These are phyloP conservation scores for Pseudomugil tenellus DNA, from an alignment of 2,797 vertebrate species.

Conservation along the genomic window DNA sequence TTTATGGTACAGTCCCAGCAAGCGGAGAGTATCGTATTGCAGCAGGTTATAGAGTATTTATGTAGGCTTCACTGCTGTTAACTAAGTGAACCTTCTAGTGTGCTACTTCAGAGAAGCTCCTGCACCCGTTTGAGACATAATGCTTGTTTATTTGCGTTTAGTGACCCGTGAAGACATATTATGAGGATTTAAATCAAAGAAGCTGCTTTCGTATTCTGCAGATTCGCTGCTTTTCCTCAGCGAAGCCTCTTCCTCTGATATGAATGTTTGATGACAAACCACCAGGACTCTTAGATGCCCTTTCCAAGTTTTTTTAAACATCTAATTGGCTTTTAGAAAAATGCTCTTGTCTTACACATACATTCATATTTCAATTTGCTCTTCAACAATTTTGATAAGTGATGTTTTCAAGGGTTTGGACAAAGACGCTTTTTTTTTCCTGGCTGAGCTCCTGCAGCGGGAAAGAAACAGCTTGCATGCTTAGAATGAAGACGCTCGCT, in stretches of 20 bases:
- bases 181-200: conserved; percentile 15
- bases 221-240: conserved; percentile 1
- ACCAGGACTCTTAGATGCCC: not conserved
- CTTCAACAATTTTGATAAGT: conserved; percentile 32
- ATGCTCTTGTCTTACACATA: conserved; percentile 46
- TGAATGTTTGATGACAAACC: conserved; percentile 7
- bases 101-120: conserved; percentile 25
- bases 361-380: conserved; percentile 63
- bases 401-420: conserved; percentile 40
- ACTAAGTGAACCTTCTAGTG: conserved; percentile 48
- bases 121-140: conserved; percentile 7
- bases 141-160: conserved; percentile 10
- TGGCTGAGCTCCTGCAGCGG: not conserved
- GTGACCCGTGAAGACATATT: not conserved
- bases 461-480: conserved; percentile 47
- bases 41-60: conserved; percentile 66
- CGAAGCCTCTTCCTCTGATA: conserved; percentile 18
- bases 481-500: conserved; percentile 32
- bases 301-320: conserved; percentile 58
- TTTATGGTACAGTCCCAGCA: conserved; percentile 60
- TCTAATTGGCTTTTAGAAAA: conserved; percentile 55
- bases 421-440: conserved; percentile 49
- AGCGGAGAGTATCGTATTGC: conserved; percentile 64
- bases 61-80: conserved; percentile 56
- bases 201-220: not conserved